A percentile compares a stretch with the other conserved stretches of the same genome.
phyloP scores from a whole-genome alignment of 2,888 invertebrate genomes.

The Zaprionus bogoriensis region DNA sequence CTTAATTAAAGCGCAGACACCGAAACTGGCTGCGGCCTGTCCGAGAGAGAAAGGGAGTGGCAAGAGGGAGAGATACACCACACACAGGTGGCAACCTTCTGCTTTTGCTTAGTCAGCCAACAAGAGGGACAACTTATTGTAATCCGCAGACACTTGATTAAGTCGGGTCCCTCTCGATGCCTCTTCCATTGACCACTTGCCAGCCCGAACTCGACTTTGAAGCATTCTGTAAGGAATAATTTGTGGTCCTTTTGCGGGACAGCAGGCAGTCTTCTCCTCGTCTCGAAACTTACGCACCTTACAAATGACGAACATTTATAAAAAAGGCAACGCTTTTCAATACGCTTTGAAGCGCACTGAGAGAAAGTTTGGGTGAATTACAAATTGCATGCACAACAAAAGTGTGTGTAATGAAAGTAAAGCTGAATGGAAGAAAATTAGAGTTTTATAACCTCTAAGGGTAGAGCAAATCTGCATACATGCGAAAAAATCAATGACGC shows the following conservation, averaged over 20 bases:
- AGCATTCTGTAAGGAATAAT: conserved; percentile 24
- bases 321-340: conserved; percentile 35
- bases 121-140: background rate
- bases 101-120: conserved; percentile 1
- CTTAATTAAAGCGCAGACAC: conserved; percentile 48
- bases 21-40: too few relatives aligned
- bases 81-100: background rate
- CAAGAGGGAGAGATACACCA: background rate
- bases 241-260: conserved; percentile 34
- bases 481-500: too few relatives aligned
- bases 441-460: too few relatives aligned
- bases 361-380: background rate
- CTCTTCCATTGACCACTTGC: background rate
- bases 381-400: background rate
- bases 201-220: background rate
- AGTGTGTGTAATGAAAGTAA: too few relatives aligned
- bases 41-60: too few relatives aligned
- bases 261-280: background rate
- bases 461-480: too few relatives aligned
- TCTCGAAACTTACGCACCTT: conserved; percentile 47
- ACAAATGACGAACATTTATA: conserved; percentile 53
- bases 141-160: conserved; percentile 6
- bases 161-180: background rate
- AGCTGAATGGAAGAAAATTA: too few relatives aligned
- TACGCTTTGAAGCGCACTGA: background rate